These are phyloP conservation scores for Dasyprocta punctata DNA, from an alignment of 2,113 vertebrate species.

Conservation along the genomic window DNA sequence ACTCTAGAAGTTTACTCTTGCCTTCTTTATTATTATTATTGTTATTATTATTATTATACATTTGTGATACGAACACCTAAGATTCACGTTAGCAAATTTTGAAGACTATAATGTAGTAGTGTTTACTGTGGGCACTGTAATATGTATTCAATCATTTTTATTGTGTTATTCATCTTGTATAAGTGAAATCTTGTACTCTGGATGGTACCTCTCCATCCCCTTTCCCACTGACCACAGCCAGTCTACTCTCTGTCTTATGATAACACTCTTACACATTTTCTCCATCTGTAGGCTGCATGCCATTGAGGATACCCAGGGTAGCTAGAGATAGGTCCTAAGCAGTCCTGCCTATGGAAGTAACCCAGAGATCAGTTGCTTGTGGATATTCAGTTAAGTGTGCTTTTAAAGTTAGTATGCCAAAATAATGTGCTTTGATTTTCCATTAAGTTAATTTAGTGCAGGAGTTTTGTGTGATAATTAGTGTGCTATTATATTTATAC, in stretches of 20 bases:
- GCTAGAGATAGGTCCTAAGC: not conserved
- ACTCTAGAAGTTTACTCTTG: not conserved
- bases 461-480: slow-evolving; percentile 35
- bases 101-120: not conserved
- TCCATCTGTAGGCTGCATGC: not conserved
- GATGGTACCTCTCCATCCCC: rapidly evolving
- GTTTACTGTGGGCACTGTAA: not conserved
- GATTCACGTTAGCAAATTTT: not conserved
- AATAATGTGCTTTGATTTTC: slow-evolving; percentile 36
- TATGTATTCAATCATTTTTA: not conserved
- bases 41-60: not conserved
- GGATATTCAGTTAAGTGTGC: not conserved
- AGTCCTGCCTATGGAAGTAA: not conserved
- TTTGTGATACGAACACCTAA: not conserved
- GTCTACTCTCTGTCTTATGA: not conserved
- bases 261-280: not conserved
- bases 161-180: not conserved
- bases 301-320: not conserved
- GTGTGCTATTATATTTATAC: slow-evolving; percentile 3
- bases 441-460: slow-evolving; percentile 29
- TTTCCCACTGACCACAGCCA: not conserved
- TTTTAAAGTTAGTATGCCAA: slow-evolving; percentile 29
- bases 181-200: not conserved
- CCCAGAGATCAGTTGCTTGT: not conserved
- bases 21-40: not conserved